Evolutionary conservation across 2,888 invertebrate genomes (phyloP), one percentile per base, ranked within the genome.

Genomic region (Tricholauxania praeusta): DNA sequence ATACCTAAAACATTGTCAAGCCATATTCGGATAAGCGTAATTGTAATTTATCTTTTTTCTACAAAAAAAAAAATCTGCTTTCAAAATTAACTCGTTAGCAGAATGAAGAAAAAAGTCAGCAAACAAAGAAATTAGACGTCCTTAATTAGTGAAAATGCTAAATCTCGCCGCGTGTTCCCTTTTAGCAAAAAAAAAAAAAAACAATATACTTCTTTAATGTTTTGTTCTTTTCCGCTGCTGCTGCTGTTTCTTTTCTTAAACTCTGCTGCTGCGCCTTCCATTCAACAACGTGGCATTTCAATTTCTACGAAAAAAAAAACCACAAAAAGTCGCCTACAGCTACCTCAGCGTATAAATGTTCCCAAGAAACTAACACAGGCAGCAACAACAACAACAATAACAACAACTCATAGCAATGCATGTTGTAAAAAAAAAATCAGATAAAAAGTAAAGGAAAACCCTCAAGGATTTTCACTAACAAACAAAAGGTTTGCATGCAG

Each of bases 301-400:
- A 60, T 14, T 60, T 32, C 28, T 8, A 14, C 60, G n/a, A 8
- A 53, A 53, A 6, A 39, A 39, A 10, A 17, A 55, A 6, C 57
- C 57, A 47, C 52, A 53, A 60, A 57, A 59, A 59, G 28, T 51
- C 32, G 60, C 69, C 62, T 52, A 17, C 69, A 69, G 60, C 69
- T 53, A 69, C 59, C 12, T 48, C 51, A 49, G 59, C 51, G 60
- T 32, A 69, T 60, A 69, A 69, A 59, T 69, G 60, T 69, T 69
- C 69, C 69, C 59, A 59, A 69, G 69, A 60, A 48, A 69, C 28
- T 51, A 68, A 59, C 69, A 69, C 17, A n/a, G 32, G 53, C 53
- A 17, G 14, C 53, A 55, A 17, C 47, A 19, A 47, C 67, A 55
- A 19, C 52, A 32, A n/a, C 49, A 49, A 14, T 49, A 64, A 15